Evolutionary conservation across 2,113 vertebrate genomes (phyloP), one percentile per base, ranked within the genome.

Genomic region (Myrmecophaga tridactyla): DNA sequence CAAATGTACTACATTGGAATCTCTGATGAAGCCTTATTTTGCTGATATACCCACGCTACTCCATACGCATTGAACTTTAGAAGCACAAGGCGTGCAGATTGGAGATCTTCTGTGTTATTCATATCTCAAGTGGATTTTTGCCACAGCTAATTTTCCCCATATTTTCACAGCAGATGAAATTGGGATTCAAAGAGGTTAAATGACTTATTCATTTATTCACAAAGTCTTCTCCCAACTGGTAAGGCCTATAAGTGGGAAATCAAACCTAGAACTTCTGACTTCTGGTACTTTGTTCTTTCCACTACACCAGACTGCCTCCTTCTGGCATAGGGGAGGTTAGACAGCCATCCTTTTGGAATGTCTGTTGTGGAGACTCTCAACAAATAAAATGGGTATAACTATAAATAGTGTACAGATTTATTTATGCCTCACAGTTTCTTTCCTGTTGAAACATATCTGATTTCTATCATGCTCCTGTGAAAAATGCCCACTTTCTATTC

Each of bases 371-470:
- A 6, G 58, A 15, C 46, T 39, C 3, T 7, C n/a, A 31, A 8
- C 3, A 1, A 6, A 53, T 53, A 17, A 53, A 14, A 15, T 14
- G 15, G 51, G 51, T 2, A 7, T 56, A 20, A 21, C 6, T 18
- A 21, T 56, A 5, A 60, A 2, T 1, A 20, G 13, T 20, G 1
- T 9, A 12, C 4, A 23, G 34, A 34, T 46, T 3, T 17, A 65
- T 21, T 21, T 34, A 3, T 4, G 25, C 10, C 53, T 41, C n/a
- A 3, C 0, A 4, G 31, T 7, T 1, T 48, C 4, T 4, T 63
- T 48, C 21, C 9, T 53, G n/a, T 27, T 12, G 34, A 46, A 56
- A 81, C 1, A 7, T 48, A 20, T 23, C 13, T 12, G 7, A 11
- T 46, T 34, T 15, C 9, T 3, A 77, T 46, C 46, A 3, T 0